Evolutionary conservation across 2,797 vertebrate species (phyloP).

Genomic region (Paguma larvata): DNA sequence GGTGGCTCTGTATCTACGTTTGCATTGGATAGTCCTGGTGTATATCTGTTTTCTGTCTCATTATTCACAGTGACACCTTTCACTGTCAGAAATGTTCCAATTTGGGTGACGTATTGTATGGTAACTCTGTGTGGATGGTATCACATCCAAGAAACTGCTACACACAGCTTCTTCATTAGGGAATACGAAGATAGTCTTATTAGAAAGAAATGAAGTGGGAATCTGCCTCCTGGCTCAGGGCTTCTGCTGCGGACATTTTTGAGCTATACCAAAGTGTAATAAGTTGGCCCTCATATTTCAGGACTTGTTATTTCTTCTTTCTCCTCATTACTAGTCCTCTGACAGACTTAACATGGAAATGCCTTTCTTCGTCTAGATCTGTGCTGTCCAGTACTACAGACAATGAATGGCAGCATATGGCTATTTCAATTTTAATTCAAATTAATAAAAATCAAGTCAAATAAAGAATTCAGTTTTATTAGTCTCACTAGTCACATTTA

Average conservation of each 20-base stretch:
- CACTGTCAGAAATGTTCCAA: not conserved
- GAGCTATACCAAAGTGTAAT: not conserved
- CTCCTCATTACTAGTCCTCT: not conserved
- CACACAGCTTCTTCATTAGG: not conserved
- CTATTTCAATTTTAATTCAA: constrained; percentile 16
- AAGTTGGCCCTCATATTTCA: not conserved
- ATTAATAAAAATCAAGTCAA: not conserved
- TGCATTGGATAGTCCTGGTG: not conserved
- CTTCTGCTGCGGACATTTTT: not conserved
- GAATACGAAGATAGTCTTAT: not conserved
- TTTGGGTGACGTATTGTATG: not conserved
- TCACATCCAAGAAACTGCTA: not conserved
- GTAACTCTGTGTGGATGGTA: not conserved
- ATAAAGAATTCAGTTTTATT: not conserved
- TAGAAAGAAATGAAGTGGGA: not conserved
- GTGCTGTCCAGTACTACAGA: not conserved
- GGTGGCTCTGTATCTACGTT: not conserved
- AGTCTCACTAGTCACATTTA: not conserved
- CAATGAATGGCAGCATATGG: not conserved
- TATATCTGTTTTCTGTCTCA: not conserved
- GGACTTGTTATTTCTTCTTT: not conserved
- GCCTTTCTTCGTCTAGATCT: not conserved
- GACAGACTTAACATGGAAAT: not conserved
- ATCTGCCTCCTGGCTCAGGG: not conserved
- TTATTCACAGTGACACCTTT: not conserved